Evolutionary conservation across 2,888 invertebrate species (phyloP), one percentile per base, ranked within the genome.

Genomic region (Ornithoptera priamus): DNA sequence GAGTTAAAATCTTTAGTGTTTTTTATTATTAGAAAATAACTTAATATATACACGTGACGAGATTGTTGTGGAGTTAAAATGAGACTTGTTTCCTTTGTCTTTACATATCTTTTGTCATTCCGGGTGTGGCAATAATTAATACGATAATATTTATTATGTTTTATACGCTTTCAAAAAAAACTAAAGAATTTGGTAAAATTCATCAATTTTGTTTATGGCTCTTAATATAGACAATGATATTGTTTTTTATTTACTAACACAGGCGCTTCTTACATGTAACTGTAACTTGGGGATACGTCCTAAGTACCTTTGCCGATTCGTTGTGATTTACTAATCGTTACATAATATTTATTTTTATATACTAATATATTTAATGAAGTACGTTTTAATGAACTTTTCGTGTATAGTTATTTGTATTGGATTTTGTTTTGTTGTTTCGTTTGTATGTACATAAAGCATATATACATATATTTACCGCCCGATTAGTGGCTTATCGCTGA

Each of bases 261-360:
- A 15, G 5, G 50, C 50, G 50, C 18, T 17, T 50, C 18, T 15
- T 50, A 50, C 5, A 50, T 18, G 17, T 50, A 17, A 50, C 50
- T 15, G 50, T 50, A 17, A 15, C 17, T 50, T 18, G 5, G 18
- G 10, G 17, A 17, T 10, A 39, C 39, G 10, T 64, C n/a, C 20
- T 56, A 61, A 64, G 58, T 69, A 63, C 39, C 59, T 66, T 70
- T 66, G 68, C 64, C 68, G 63, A 68, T 67, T 57, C 20, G 57
- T 30, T 69, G 65, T 65, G 69, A 69, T 67, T 56, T 57, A 24
- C 50, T 61, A 39, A 46, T 17, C 22, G 62, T 67, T 67, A 57
- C 24, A 18, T 63, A 56, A 58, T 68, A 62, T 68, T 69, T 65
- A 65, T 65, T 61, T 69, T 65, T 69, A 46, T 69, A 69, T 46